Percentiles rank a stretch among this genome's conserved stretches.
phyloP scores from a whole-genome alignment of 2,113 vertebrate species.

The Ardeotis arabs region DNA sequence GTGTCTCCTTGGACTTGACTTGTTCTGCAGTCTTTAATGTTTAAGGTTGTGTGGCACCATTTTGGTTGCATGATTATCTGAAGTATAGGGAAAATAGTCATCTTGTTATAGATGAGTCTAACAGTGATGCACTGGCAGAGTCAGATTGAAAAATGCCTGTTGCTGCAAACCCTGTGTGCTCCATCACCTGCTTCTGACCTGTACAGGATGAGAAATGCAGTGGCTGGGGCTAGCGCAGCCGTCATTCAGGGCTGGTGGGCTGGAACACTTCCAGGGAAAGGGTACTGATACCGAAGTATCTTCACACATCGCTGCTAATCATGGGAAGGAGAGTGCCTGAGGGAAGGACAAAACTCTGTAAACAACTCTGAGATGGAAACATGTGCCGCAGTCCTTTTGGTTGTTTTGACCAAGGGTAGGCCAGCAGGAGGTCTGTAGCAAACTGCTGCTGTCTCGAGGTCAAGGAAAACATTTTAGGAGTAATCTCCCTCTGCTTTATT shows the following conservation, averaged over 20 bases:
- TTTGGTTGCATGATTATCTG: neutral
- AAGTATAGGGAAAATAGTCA: neutral
- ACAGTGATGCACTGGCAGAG: neutral
- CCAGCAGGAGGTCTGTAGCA: neutral
- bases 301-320: slow-evolving; percentile 38
- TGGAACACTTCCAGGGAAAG: slow-evolving; percentile 38
- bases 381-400: neutral
- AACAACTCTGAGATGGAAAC: slow-evolving; percentile 52
- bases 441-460: neutral
- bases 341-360: slow-evolving; percentile 57
- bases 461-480: neutral
- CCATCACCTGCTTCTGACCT: neutral
- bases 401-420: neutral
- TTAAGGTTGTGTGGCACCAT: neutral
- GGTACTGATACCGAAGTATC: slow-evolving; percentile 40
- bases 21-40: neutral
- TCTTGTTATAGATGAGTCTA: neutral
- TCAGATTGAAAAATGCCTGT: neutral
- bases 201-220: neutral
- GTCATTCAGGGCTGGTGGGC: neutral
- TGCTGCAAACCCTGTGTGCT: neutral
- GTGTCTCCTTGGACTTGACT: neutral
- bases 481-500: neutral
- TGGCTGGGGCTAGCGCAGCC: neutral
- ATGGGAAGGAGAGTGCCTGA: slow-evolving; percentile 28